Conservation (phyloP, 1,140 invertebrate species). For the Eubasilissa regina region DNA sequence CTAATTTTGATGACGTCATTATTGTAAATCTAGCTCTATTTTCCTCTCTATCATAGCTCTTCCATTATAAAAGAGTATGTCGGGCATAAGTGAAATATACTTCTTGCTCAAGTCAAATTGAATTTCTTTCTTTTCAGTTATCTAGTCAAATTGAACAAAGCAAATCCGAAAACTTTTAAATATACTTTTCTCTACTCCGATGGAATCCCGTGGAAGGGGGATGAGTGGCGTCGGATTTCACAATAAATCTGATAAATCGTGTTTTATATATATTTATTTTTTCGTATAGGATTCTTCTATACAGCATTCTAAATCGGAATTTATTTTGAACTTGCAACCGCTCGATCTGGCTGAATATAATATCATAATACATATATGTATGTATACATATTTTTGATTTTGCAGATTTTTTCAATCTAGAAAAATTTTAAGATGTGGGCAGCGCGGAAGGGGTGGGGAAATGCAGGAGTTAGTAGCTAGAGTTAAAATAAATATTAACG, state of each 20-base stretch:
- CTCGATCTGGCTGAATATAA: too few relatives aligned
- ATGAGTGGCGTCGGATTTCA: neutral
- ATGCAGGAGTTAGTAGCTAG: too few relatives aligned
- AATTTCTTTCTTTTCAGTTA: slow-evolving; percentile 24
- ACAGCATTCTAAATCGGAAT: neutral
- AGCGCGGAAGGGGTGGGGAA: too few relatives aligned
- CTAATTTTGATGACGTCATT: too few relatives aligned
- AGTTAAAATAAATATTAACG: too few relatives aligned
- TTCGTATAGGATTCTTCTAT: neutral
- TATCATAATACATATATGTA: too few relatives aligned
- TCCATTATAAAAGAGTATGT: neutral
- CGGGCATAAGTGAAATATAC: slow-evolving; percentile 10
- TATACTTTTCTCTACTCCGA: neutral
- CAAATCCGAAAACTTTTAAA: slow-evolving; percentile 2
- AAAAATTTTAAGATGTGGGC: too few relatives aligned
- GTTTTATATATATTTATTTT: neutral
- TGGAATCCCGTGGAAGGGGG: neutral
- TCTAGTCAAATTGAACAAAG: slow-evolving; percentile 34
- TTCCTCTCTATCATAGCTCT: too few relatives aligned
- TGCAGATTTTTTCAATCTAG: too few relatives aligned
- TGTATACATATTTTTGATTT: too few relatives aligned
- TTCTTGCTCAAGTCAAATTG: neutral
- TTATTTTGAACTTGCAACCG: too few relatives aligned
- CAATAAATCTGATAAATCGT: neutral
- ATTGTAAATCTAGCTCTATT: neutral